phyloP scores from a whole-genome alignment of 2,113 vertebrate species.

The Microtus richardsoni region DNA sequence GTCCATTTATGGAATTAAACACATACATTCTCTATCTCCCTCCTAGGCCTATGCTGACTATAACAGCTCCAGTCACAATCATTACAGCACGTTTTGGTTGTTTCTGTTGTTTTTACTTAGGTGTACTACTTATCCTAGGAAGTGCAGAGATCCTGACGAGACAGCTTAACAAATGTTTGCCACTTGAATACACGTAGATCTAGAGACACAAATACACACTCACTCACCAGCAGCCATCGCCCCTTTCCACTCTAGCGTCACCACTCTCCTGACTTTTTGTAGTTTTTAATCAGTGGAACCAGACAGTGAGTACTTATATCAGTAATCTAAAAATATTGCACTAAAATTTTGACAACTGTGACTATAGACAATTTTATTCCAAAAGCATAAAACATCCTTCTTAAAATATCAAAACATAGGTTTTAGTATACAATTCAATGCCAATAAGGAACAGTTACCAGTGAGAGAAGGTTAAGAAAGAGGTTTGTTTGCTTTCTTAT shows the following conservation, averaged over 20 bases:
- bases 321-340: slow-evolving; percentile 41
- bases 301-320: background rate
- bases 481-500: slow-evolving; percentile 96
- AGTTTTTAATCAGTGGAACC: background rate
- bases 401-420: slow-evolving; percentile 32
- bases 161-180: background rate
- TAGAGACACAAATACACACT: background rate
- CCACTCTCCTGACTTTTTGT: background rate
- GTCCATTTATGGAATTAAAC: slow-evolving; percentile 23
- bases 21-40: background rate
- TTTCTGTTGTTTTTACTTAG: background rate
- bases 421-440: slow-evolving; percentile 48
- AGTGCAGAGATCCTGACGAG: slow-evolving; percentile 1
- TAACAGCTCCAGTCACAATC: slow-evolving; percentile 49
- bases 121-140: background rate
- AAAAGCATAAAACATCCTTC: slow-evolving; percentile 48
- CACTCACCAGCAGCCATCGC: background rate
- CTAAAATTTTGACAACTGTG: slow-evolving; percentile 37
- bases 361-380: slow-evolving; percentile 46
- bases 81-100: background rate
- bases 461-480: slow-evolving; percentile 96
- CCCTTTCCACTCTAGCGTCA: background rate
- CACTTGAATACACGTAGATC: background rate
- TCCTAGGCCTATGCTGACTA: background rate
- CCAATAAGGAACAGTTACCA: slow-evolving; percentile 89